These are phyloP conservation scores for Mya arenaria DNA, from an alignment of 1,140 invertebrate genomes.

Conservation along the genomic window DNA sequence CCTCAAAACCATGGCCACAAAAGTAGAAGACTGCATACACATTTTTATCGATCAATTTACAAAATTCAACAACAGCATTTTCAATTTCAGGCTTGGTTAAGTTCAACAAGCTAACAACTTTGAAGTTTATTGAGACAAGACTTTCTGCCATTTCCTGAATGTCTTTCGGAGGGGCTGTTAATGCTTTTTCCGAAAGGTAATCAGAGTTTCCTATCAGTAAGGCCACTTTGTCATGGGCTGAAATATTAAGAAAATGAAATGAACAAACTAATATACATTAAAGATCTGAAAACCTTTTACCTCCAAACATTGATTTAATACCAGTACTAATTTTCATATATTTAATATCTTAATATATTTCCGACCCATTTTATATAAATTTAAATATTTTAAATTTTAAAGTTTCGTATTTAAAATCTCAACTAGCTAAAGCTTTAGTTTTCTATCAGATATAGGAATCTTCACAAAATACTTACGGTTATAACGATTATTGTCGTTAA, in stretches of 20 bases:
- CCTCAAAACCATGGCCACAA: conserved; percentile 82
- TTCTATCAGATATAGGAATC: not conserved
- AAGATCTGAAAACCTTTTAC: not conserved
- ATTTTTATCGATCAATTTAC: conserved; percentile 78
- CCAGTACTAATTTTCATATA: not conserved
- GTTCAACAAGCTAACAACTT: conserved; percentile 82
- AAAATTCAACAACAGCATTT: conserved; percentile 79
- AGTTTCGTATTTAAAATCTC: not conserved
- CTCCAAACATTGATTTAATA: not conserved
- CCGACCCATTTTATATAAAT: not conserved
- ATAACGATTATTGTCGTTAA: conserved; percentile 30
- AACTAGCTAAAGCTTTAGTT: not conserved
- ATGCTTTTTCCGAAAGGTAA: conserved; percentile 76
- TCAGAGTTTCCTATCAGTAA: conserved; percentile 81
- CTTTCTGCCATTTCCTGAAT: conserved; percentile 68
- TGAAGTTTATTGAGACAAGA: conserved; percentile 79
- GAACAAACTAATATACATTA: too few species aligned
- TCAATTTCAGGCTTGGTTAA: conserved; percentile 81
- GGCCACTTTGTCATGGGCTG: conserved; percentile 82
- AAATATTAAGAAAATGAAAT: conserved; percentile 36
- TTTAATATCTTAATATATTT: not conserved
- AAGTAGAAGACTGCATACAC: conserved; percentile 83
- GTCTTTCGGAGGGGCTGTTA: conserved; percentile 80
- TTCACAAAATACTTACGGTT: conserved; percentile 39
- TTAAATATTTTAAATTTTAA: not conserved